Conservation (phyloP, 2,113 vertebrate species). For the Centropus unirufus region DNA sequence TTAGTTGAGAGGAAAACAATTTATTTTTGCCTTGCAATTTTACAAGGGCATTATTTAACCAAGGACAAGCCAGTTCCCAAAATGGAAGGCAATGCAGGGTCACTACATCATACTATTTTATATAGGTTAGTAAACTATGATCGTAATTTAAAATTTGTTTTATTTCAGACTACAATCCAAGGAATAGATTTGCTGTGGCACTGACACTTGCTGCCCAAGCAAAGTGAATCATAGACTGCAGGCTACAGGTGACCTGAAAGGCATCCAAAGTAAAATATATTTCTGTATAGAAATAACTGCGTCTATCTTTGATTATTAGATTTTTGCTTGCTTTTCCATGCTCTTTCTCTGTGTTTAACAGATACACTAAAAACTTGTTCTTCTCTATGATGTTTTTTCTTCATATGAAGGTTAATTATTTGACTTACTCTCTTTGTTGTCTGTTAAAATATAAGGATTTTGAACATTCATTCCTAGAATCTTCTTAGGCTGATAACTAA, state of each 20-base stretch:
- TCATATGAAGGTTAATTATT: conserved; percentile 43
- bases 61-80: conserved; percentile 58
- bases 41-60: conserved; percentile 68
- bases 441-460: conserved; percentile 47
- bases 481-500: conserved; percentile 67
- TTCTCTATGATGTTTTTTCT: conserved; percentile 17
- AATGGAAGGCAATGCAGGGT: conserved; percentile 52
- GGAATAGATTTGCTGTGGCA: background rate
- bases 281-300: conserved; percentile 47
- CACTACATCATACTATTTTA: conserved; percentile 62
- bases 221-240: background rate
- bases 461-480: conserved; percentile 54
- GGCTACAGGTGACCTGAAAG: background rate
- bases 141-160: conserved; percentile 47
- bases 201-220: background rate
- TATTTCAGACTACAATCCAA: background rate
- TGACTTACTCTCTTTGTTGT: conserved; percentile 52
- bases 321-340: background rate
- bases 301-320: conserved; percentile 30
- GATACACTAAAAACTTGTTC: conserved; percentile 13
- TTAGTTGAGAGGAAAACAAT: conserved; percentile 76
- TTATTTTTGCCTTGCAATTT: conserved; percentile 68
- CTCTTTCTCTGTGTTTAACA: conserved; percentile 22
- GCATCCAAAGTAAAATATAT: background rate
- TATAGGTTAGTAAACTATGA: conserved; percentile 56